Evolutionary conservation across 2,113 vertebrate genomes (phyloP), one percentile per base, ranked within the genome.

Genomic region (Sapajus apella): DNA sequence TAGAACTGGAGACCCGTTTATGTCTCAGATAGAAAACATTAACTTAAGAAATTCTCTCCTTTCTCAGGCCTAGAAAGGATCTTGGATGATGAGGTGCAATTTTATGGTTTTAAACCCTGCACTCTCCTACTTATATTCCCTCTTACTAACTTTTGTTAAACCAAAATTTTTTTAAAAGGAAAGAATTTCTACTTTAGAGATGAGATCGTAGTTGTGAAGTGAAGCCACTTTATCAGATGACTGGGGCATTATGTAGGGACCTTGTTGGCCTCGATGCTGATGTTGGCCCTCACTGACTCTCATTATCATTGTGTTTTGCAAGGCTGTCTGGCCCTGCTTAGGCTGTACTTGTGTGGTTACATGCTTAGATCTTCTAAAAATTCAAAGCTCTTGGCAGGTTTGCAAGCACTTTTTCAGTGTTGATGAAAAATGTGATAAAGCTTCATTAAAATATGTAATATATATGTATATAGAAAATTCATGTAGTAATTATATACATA

Each of bases 401-500:
- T 40, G 56, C 40, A 40, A 88, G 68, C 1, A 3, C 27, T 66
- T 81, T 70, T 20, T 40, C 80, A 87, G 64, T 88, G 50, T 66
- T 43, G 11, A 32, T 93, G 55, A 94, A 75, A 92, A 79, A 72
- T 72, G 18, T 90, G 52, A 87, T 79, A 45, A 66, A 50, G 7
- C 72, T 87, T 88, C 81, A 50, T 61, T 88, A 85, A 96, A 96
- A 86, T 37, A 30, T 66, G 30, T 76, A 47, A 90, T 82, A 88
- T 55, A 84, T 90, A 43, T 27, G 23, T 79, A 88, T 23, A 92
- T 20, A 75, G 43, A 97, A 68, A 90, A 79, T 73, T 75, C 50
- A 61, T 72, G n/a, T 27, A 87, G 43, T 85, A 37, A 87, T 43
- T 55, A 47, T 30, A 35, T 18, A 58, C 35, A 83, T 23, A 14